Base-by-base conservation (phyloP, 1,140 invertebrate genomes). In the Charaxes varanes region DNA sequence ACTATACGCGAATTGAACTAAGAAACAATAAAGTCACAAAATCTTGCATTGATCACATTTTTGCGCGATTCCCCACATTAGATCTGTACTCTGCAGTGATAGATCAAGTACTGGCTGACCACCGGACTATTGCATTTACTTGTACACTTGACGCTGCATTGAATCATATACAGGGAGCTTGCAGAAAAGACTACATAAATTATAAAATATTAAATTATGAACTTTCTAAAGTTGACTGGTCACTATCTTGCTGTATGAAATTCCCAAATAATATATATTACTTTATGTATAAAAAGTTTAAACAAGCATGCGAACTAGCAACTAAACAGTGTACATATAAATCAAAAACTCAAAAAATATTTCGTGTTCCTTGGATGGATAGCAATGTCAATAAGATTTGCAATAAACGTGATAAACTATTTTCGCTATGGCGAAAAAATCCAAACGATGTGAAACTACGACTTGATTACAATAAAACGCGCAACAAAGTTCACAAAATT, bases 31-130 rank as follows among this genome's bases (percentile, higher is more conserved):
- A 18, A 7, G 34, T 50, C n/a, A 61, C 53, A 18, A 62, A 55
- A 44, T 49, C 56, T 10, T 62, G 59, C 21, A 60, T 62, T 33
- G 53, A 62, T 12, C 56, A 62, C 35, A 47, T 55, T 12, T 66
- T 66, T 48, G 52, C 51, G 1, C 47, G 56, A 8, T 52, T 58
- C 36, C 52, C 52, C 18, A 61, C 51, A 35, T 48, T 54, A 11
- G 1, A 37, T 41, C 52, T 53, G 30, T 63, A 40, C 31, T 36
- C 60, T 6, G 60, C 63, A n/a, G 62, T 35, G 34, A 14, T 66
- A 12, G 53, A 66, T 18, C 16, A 50, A 4, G 54, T 53, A 57
- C 49, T 66, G 41, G 55, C 53, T 5, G 61, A 63, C 36, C 61
- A 60, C 12, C 47, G 50, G 2, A 46, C 42, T 1, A 34, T 59